These are phyloP conservation scores for Ormyrus thymus DNA, from an alignment of 2,888 invertebrate species.

Conservation along the genomic window DNA sequence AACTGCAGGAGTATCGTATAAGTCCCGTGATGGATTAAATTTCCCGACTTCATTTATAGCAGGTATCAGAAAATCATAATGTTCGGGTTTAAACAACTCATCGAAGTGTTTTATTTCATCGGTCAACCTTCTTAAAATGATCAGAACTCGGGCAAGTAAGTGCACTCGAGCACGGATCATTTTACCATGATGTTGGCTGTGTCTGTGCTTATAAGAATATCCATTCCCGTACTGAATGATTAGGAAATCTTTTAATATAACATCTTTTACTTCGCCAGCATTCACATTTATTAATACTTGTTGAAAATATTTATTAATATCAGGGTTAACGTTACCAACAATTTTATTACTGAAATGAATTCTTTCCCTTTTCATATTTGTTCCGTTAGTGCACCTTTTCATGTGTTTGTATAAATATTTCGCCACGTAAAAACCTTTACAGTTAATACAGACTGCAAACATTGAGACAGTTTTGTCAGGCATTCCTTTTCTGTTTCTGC, in stretches of 20 bases:
- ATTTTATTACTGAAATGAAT: background rate
- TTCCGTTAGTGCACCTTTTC: background rate
- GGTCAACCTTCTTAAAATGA: background rate
- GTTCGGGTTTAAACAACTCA: background rate
- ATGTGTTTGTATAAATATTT: background rate
- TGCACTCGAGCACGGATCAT: background rate
- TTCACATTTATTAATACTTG: background rate
- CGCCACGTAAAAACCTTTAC: background rate
- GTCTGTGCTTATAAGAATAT: background rate
- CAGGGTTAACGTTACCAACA: background rate
- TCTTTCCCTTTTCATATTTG: background rate
- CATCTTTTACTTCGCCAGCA: background rate
- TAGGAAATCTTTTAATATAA: background rate
- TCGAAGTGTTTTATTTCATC: background rate
- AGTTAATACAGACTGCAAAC: background rate
- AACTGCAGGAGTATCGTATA: background rate
- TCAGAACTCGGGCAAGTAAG: background rate
- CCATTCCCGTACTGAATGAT: conserved; percentile 9
- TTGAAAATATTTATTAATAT: background rate
- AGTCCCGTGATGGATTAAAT: background rate
- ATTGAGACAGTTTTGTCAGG: background rate
- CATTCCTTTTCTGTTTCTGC: background rate
- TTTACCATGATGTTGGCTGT: background rate
- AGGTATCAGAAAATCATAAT: background rate
- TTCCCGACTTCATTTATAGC: background rate